Evolutionary conservation across 1,140 invertebrate genomes (phyloP).

Genomic region (Brachionus koreanus): DNA sequence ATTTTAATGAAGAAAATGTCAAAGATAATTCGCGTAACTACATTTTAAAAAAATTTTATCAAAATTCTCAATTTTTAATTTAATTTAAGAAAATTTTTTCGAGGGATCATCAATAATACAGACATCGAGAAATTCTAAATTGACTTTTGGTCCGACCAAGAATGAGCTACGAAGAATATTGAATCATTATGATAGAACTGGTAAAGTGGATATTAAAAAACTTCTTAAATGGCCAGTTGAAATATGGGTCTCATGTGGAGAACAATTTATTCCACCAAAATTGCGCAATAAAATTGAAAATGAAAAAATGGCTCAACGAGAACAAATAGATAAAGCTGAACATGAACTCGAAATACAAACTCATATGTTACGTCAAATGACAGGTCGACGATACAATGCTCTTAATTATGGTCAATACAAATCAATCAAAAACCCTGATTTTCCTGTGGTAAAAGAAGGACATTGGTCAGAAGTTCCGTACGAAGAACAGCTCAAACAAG

Average conservation of each 20-base stretch:
- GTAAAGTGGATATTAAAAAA: not conserved
- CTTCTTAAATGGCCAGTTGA: constrained; percentile 56
- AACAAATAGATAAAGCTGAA: constrained; percentile 50
- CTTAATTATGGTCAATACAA: constrained; percentile 6
- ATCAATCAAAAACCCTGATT: constrained; percentile 47
- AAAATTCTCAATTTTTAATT: not conserved
- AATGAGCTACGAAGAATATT: constrained; percentile 8
- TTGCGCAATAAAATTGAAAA: not conserved
- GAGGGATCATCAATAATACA: not conserved
- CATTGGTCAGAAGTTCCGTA: constrained; percentile 55
- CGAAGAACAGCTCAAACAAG: constrained; percentile 50
- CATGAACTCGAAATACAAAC: constrained; percentile 57
- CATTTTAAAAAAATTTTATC: not conserved
- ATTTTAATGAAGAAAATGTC: constrained; percentile 10
- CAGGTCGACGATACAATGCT: constrained; percentile 48
- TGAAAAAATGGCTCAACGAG: constrained; percentile 39
- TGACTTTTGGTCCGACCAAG: not conserved
- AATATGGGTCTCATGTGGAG: constrained; percentile 57
- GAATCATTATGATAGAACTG: constrained; percentile 22
- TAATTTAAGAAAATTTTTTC: not conserved
- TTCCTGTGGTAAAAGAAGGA: constrained; percentile 56
- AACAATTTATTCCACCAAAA: constrained; percentile 53
- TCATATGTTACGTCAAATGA: constrained; percentile 56
- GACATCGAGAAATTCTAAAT: not conserved
- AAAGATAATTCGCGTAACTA: not conserved